A percentile compares a stretch with the other conserved stretches of the same genome.
Evolutionary conservation across 2,797 vertebrate species (phyloP).

Genomic region (Pangasius krempfi): DNA sequence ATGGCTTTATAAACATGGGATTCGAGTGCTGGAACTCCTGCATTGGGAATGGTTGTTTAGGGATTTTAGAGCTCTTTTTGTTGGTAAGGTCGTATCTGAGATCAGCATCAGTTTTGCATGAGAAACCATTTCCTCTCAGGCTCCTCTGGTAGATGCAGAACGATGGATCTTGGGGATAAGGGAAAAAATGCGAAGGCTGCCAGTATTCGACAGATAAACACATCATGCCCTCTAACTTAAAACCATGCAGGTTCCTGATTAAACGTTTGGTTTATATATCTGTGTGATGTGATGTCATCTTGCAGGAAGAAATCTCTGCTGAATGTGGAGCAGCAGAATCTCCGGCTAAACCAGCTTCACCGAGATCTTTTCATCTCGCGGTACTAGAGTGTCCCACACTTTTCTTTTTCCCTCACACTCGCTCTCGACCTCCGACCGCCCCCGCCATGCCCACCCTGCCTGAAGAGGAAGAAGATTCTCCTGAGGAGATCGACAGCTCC

Average conservation of each 20-base stretch:
- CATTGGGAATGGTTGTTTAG: neutral
- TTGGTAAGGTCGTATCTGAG: neutral
- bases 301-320: slow-evolving; percentile 68
- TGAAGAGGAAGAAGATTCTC: slow-evolving; percentile 89
- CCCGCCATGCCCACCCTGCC: slow-evolving; percentile 90
- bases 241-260: neutral
- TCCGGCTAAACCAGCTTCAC: slow-evolving; percentile 15
- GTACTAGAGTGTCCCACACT: slow-evolving; percentile 39
- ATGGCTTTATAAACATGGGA: slow-evolving; percentile 7
- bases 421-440: slow-evolving; percentile 67
- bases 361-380: slow-evolving; percentile 7
- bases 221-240: no score
- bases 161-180: slow-evolving; percentile 32
- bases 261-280: neutral
- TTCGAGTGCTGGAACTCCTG: neutral
- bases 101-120: slow-evolving; percentile 36
- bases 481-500: slow-evolving; percentile 81
- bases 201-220: neutral
- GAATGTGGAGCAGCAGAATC: slow-evolving; percentile 20
- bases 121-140: slow-evolving; percentile 45
- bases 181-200: neutral
- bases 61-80: neutral
- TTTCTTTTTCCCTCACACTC: slow-evolving; percentile 70
- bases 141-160: slow-evolving; percentile 9
- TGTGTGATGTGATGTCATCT: slow-evolving; percentile 15